Base-by-base conservation (phyloP, 2,888 invertebrate species). In the Sarcophaga variegata region DNA sequence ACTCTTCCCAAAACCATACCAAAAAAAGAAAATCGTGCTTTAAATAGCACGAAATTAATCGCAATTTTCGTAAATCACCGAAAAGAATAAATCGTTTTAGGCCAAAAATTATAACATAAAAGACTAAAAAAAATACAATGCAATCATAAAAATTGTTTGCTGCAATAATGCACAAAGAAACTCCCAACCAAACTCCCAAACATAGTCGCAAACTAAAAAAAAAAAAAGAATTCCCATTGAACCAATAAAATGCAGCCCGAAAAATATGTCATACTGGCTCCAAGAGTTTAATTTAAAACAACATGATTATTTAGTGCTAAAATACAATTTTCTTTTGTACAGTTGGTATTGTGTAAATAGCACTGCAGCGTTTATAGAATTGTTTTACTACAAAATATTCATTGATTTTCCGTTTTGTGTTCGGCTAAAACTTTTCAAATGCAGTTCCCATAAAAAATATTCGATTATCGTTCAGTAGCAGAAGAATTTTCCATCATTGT, bases 11-110 rank as follows among this genome's bases (percentile, higher is more conserved):
- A 76, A 80, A 71, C 20, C 47, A 81, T 54, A 49, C 63, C 4
- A 85, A 76, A 78, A 59, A 47, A 60, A 60, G 67, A 25, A 83
- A 87, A 67, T 87, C 81, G 83, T 87, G 87, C 70, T 81, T 81
- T 27, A 76, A 84, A 84, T 70, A 62, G 81, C 83, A 87, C 83
- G 83, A 84, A 79, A 81, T 87, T 76, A 72, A 84, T 84, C 69
- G 66, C 75, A 87, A 87, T 87, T 84, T 87, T 78, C 62, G 11
- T 75, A 76, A 80, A 84, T 80, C 69, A 84, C 59, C 69, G 54
- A 20, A 69, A 83, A 69, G 45, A 75, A 59, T 54, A 78, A 14
- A 54, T 12, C 54, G 54, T 54, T 54, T 54, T 54, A 54, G 37
- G 37, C 37, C 37, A 37, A 59, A 69, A 45, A 47, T 0, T 25